Evolutionary conservation across 2,888 invertebrate species (phyloP), one percentile per base, ranked within the genome.

Genomic region (Dynastes grantii): DNA sequence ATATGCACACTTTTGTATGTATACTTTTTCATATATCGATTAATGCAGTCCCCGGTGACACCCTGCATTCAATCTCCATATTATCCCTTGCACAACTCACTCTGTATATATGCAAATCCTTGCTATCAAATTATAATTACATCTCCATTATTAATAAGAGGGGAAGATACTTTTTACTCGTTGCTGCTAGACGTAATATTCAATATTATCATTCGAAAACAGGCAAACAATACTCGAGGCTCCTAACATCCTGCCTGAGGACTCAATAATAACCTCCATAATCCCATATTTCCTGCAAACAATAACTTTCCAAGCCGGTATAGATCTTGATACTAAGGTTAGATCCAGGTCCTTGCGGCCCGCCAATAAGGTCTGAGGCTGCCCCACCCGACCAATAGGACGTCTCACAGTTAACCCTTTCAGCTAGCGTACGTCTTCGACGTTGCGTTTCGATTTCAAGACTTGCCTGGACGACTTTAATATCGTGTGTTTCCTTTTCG

Each of bases 381-480:
- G 86, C 88, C 88, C 89, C 88, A 86, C 88, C 88, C 86, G 85
- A 88, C 88, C 88, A 89, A 88, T 88, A 86, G 87, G 87, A 86
- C 87, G 87, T 88, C 88, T 88, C 88, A 86, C 85, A 85, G 86
- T 86, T 85, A 87, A 87, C 87, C 87, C 87, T 86, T 87, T 85
- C 84, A 83, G 82, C 77, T 61, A 27, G 51, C 29, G 13, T 37
- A 29, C 63, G 27, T 68, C 71, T 37, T 53, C 76, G 32, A 58
- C 13, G 76, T 68, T 37, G 77, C 78, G 77, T 76, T 78, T 79
- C 68, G 63, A 80, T 75, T 77, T 71, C 80, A 81, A 76, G 79
- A 82, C 80, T 82, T 76, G 80, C 77, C 83, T 83, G 85, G 84
- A 75, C 83, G 76, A 81, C 86, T 84, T 83, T 82, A 85, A 85